Evolutionary conservation across 2,888 invertebrate species (phyloP).

Genomic region (Micoletzkya japonica): DNA sequence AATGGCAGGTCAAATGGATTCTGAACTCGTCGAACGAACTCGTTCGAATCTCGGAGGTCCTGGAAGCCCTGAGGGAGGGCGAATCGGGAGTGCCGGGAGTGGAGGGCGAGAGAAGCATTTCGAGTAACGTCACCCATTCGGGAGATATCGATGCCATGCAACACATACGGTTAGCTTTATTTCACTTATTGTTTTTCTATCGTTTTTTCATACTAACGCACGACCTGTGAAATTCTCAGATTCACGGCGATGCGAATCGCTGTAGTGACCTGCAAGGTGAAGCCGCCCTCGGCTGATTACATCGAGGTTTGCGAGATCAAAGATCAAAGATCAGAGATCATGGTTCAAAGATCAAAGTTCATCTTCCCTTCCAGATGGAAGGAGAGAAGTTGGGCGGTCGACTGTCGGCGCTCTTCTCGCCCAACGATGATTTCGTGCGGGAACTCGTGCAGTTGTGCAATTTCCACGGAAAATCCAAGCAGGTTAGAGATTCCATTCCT

Average conservation of each 20-base stretch:
- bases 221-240: slow-evolving; percentile 16
- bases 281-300: slow-evolving; percentile 55
- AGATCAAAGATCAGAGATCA: background rate
- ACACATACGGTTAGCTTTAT: slow-evolving; percentile 41
- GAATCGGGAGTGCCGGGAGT: slow-evolving; percentile 28
- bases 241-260: slow-evolving; percentile 63
- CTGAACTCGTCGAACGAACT: slow-evolving; percentile 50
- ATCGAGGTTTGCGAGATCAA: slow-evolving; percentile 27
- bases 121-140: slow-evolving; percentile 54
- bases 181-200: background rate
- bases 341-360: background rate
- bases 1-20: slow-evolving; percentile 53
- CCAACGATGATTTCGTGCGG: slow-evolving; percentile 54
- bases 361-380: slow-evolving; percentile 7
- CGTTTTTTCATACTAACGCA: slow-evolving; percentile 15
- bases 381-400: slow-evolving; percentile 26
- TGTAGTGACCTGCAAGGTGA: slow-evolving; percentile 62
- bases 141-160: slow-evolving; percentile 62
- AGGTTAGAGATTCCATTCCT: slow-evolving; percentile 30
- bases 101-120: slow-evolving; percentile 33
- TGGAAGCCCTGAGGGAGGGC: slow-evolving; percentile 47
- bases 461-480: slow-evolving; percentile 56
- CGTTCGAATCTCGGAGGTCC: slow-evolving; percentile 51
- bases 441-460: slow-evolving; percentile 57
- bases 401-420: slow-evolving; percentile 31